A percentile compares a stretch with the other conserved stretches of the same genome.
Conservation (phyloP, 1,140 invertebrate genomes). For the Bombus ignitus region DNA sequence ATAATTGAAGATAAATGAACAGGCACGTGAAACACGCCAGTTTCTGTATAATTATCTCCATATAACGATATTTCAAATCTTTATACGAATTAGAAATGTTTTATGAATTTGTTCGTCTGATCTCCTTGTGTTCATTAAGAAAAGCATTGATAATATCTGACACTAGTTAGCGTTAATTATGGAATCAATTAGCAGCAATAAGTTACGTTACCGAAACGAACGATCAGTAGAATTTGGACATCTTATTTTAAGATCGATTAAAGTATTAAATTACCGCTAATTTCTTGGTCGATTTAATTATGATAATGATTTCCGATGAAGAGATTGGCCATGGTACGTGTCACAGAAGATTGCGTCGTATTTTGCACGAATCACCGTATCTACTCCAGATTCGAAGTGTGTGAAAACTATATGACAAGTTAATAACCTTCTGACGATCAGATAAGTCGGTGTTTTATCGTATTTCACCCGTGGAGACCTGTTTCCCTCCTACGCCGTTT, state of each 20-base stretch:
- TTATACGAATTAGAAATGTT: too few species aligned
- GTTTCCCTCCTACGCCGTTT: slow-evolving; percentile 60
- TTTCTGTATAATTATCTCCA: too few species aligned
- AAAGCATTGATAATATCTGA: background rate
- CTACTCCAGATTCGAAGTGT: slow-evolving; percentile 37
- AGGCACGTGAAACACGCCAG: too few species aligned
- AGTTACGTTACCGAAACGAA: background rate
- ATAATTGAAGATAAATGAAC: too few species aligned
- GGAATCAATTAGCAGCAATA: background rate
- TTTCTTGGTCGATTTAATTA: slow-evolving; percentile 22
- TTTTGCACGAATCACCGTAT: slow-evolving; percentile 14
- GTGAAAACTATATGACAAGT: slow-evolving; percentile 63
- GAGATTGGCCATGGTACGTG: background rate
- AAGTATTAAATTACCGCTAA: slow-evolving; percentile 28
- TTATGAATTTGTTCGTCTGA: background rate
- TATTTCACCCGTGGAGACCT: slow-evolving; percentile 44
- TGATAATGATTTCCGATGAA: slow-evolving; percentile 9
- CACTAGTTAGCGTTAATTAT: background rate
- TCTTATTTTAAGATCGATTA: background rate
- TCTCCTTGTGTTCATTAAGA: too few species aligned
- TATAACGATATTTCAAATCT: too few species aligned
- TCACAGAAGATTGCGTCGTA: background rate
- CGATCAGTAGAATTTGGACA: background rate
- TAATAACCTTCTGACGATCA: slow-evolving; percentile 68
- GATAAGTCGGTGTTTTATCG: slow-evolving; percentile 57